Percentiles rank a stretch among this genome's conserved stretches.
phyloP scores from a whole-genome alignment of 2,888 invertebrate genomes.

The Napeogenes inachia region DNA sequence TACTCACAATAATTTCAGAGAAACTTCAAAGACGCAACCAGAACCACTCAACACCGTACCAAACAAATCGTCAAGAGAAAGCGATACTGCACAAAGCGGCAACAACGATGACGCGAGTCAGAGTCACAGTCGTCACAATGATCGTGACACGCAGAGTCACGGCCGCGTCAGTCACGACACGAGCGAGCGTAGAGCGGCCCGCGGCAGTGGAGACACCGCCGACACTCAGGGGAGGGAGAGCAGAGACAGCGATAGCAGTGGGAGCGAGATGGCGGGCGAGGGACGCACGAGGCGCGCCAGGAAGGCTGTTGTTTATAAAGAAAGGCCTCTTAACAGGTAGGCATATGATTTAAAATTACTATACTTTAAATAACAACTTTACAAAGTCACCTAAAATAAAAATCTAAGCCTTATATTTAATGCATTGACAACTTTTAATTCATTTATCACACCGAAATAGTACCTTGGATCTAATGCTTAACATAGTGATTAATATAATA shows the following conservation, averaged over 20 bases:
- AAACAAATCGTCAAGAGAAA: not conserved
- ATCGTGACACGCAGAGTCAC: not conserved
- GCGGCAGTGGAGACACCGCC: conserved; percentile 17
- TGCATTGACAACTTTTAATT: too few relatives aligned
- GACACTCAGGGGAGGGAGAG: conserved; percentile 15
- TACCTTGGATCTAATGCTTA: too few relatives aligned
- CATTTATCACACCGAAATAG: too few relatives aligned
- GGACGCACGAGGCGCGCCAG: conserved; percentile 48
- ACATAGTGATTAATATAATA: too few relatives aligned
- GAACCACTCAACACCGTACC: conserved; percentile 9
- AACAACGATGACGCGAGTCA: not conserved
- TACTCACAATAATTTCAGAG: conserved; percentile 18
- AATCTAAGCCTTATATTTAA: too few relatives aligned
- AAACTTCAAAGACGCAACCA: conserved; percentile 10
- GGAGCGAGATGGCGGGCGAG: conserved; percentile 35
- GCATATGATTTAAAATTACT: too few relatives aligned
- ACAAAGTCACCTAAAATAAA: too few relatives aligned
- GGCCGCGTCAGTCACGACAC: conserved; percentile 7
- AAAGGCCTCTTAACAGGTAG: conserved; percentile 64
- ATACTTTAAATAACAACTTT: too few relatives aligned
- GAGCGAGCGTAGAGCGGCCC: not conserved
- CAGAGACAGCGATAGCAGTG: conserved; percentile 33
- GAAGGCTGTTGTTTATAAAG: conserved; percentile 60
- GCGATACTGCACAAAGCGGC: not conserved
- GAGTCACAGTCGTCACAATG: conserved; percentile 11